Evolutionary conservation across 2,797 vertebrate species (phyloP), one percentile per base, ranked within the genome.

Genomic region (Pachyuromys duprasi): DNA sequence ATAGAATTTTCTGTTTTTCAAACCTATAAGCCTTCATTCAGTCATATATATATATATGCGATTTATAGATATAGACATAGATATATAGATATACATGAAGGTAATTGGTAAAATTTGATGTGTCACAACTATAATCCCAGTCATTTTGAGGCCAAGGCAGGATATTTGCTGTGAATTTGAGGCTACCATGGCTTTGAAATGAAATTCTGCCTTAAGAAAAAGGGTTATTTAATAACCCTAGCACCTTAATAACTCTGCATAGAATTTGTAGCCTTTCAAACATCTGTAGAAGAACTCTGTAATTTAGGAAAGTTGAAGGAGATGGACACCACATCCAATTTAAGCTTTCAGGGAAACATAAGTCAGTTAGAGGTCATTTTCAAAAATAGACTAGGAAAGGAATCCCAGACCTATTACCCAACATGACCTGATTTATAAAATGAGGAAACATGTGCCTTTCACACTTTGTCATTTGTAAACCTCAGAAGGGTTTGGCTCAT

Each of bases 391-490:
- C 79, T 86, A 70, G 69, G n/a, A 94, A 95, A 92, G 3, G 13
- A 90, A 8, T 74, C 49, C 80, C 91, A 76, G 65, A 95, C 83
- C 60, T 95, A 24, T 72, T 94, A 53, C 60, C 8, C 84, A 96
- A 72, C 36, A 60, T 24, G 39, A 72, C 53, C 13, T 49, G 75
- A 55, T 96, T 72, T 91, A n/a, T 81, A 89, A 95, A 60, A 90
- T 18, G 26, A 97, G 76, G 78, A 90, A 96, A 78, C 31, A 89
- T 60, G 13, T 15, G 2, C 78, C 55, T 4, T 14, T 22, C 55
- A 94, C 78, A n/a, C 76, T 96, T 78, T 94, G 24, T 96, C 79
- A 97, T 97, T 97, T 96, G 69, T 84, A 91, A 75, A 95, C 86
- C 88, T 96, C 53, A 93, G 78, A 90, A 39, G 55, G 90, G n/a